A percentile compares a stretch with the other conserved stretches of the same genome.
Conservation (phyloP, 2,113 vertebrate species). For the Circaetus cinerascens region DNA sequence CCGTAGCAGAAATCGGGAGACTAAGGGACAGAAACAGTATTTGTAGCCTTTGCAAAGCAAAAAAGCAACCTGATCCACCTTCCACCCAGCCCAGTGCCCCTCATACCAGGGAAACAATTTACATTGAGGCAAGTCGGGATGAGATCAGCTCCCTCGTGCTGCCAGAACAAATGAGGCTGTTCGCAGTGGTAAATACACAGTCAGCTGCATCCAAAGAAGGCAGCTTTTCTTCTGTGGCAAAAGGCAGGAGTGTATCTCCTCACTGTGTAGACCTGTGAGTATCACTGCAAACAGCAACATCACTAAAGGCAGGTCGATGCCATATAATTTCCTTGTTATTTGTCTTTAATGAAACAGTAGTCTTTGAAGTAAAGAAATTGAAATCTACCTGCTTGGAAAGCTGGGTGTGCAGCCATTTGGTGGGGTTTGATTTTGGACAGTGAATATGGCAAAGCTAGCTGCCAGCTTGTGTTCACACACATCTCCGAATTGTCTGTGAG, state of each 20-base stretch:
- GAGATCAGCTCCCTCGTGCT: neutral
- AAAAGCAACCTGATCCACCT: neutral
- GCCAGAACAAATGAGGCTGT: neutral
- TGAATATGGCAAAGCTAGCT: neutral
- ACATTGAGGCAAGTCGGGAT: neutral
- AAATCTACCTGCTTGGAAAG: neutral
- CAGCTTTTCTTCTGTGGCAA: neutral
- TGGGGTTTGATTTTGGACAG: neutral
- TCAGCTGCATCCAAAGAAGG: neutral
- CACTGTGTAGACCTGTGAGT: neutral
- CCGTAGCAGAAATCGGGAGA: neutral
- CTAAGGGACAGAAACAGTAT: neutral
- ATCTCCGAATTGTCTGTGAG: neutral
- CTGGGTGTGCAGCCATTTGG: neutral
- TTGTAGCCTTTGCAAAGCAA: neutral
- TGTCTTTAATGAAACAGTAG: neutral
- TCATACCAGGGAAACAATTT: neutral
- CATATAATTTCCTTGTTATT: neutral
- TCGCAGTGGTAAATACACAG: neutral
- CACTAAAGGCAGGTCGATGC: neutral
- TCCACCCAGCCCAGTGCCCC: neutral
- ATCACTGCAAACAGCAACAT: neutral
- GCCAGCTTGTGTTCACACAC: neutral
- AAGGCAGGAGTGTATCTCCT: neutral
- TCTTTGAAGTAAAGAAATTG: neutral